phyloP scores from a whole-genome alignment of 2,888 invertebrate genomes.

The Drosophila kanekoi region DNA sequence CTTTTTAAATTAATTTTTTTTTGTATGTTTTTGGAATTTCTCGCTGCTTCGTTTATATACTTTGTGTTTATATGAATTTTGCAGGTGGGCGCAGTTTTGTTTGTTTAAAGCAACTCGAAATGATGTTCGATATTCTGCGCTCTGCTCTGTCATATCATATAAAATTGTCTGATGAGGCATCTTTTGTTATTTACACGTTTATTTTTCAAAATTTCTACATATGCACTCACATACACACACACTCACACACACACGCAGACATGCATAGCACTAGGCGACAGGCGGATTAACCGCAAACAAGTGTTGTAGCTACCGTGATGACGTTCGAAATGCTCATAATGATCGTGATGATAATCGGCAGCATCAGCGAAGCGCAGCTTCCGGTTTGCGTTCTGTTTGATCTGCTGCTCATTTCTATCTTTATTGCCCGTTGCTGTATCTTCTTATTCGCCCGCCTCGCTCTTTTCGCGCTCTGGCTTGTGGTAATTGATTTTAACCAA shows the following conservation, averaged over 20 bases:
- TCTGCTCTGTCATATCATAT: slow-evolving; percentile 54
- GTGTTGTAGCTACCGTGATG: slow-evolving; percentile 59
- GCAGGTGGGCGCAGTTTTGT: slow-evolving; percentile 66
- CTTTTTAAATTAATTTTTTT: slow-evolving; percentile 16
- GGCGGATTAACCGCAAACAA: slow-evolving; percentile 71
- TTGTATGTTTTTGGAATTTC: slow-evolving; percentile 17
- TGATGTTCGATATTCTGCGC: slow-evolving; percentile 47
- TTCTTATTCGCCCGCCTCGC: slow-evolving; percentile 19
- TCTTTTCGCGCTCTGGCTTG: slow-evolving; percentile 34
- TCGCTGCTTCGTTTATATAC: slow-evolving; percentile 22
- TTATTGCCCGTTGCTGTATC: slow-evolving; percentile 36
- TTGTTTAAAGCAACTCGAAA: slow-evolving; percentile 60
- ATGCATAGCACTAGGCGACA: slow-evolving; percentile 13
- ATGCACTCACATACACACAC: slow-evolving; percentile 21
- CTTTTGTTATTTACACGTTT: slow-evolving; percentile 54
- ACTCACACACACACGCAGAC: slow-evolving; percentile 12
- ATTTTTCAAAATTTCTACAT: slow-evolving; percentile 45
- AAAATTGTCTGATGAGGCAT: slow-evolving; percentile 47
- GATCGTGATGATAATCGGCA: slow-evolving; percentile 28
- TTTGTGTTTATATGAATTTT: slow-evolving; percentile 58
- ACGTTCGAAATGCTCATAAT: slow-evolving; percentile 23
- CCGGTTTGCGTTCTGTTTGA: slow-evolving; percentile 64
- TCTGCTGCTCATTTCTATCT: slow-evolving; percentile 31
- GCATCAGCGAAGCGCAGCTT: slow-evolving; percentile 63
- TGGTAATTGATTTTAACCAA: slow-evolving; percentile 74